Base-by-base conservation (phyloP, 2,888 invertebrate genomes). In the Neuroscelio doddi region DNA sequence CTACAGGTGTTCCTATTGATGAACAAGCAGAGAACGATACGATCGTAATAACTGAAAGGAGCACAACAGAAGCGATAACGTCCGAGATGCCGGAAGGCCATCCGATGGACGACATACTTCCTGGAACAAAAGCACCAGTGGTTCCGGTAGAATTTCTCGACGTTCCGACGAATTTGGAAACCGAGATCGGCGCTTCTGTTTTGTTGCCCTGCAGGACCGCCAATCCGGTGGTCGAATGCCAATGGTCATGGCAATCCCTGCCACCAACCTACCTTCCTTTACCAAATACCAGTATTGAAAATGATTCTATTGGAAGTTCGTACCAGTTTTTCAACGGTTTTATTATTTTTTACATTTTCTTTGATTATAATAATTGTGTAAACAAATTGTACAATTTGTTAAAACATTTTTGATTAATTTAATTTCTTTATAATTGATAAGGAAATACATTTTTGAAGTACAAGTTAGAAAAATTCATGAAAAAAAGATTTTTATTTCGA, bases 211-310 rank as follows among this genome's bases (percentile, higher is more conserved):
- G 84, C 65, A 72, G 79, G 52, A 80, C 81, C 7, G 72, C 74
- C 29, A 73, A 71, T 65, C 76, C 82, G 46, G 81, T 83, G 16
- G 70, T 69, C 29, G 82, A 84, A 44, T 84, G 84, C 53, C 81
- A 78, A 50, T 84, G 84, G 84, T 82, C 81, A 55, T 84, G 83
- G 83, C 78, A 77, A 24, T 76, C 83, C 14, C 64, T 81, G 21
- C 78, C 81, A 0, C 82, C 82, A 9, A 72, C 76, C 30, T 76
- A 80, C 55, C 69, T 82, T 42, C 82, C 82, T 36, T 73, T 78
- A 68, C 82, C 82, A 53, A 75, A 82, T 53, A 74, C 74, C 63
- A 80, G 50, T 51, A 50, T 63, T 45, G 56, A 63, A 38, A 64
- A 53, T 30, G 55, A 59, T 44, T 47, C 50, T 52, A 16, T 26